Conservation (phyloP, 2,888 invertebrate species). For the Lapara coniferarum region DNA sequence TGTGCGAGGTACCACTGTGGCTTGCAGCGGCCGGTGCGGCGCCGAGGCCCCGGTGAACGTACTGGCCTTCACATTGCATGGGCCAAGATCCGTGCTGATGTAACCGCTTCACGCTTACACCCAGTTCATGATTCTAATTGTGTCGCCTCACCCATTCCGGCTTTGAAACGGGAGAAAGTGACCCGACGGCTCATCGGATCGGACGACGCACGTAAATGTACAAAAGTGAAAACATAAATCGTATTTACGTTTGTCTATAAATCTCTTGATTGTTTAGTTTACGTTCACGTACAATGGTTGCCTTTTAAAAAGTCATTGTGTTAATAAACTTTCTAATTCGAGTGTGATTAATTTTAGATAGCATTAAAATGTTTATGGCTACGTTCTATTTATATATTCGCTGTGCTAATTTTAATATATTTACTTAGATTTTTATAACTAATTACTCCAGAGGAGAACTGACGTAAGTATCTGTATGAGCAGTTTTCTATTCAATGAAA, state of each 20-base stretch:
- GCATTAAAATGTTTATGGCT: not conserved
- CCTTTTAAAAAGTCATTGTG: constrained; percentile 7
- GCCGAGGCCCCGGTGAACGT: constrained; percentile 64
- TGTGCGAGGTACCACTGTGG: not conserved
- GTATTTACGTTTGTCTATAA: constrained; percentile 21
- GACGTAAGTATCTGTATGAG: not conserved
- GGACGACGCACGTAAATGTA: constrained; percentile 12
- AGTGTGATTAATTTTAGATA: not conserved
- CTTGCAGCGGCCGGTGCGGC: constrained; percentile 29
- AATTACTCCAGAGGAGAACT: not conserved
- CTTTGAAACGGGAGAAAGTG: constrained; percentile 51
- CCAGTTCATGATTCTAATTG: constrained; percentile 32
- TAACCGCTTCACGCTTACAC: constrained; percentile 53
- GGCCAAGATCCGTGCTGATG: constrained; percentile 58
- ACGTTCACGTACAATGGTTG: not conserved
- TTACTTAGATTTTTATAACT: not conserved
- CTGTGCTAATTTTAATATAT: not conserved
- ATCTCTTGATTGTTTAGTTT: not conserved
- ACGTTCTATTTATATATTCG: not conserved
- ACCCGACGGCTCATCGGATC: constrained; percentile 38
- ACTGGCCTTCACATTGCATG: constrained; percentile 73
- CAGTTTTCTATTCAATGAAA: not conserved
- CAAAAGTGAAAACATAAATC: constrained; percentile 29
- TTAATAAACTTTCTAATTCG: constrained; percentile 20
- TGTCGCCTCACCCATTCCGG: constrained; percentile 41